Conservation (phyloP, 2,888 invertebrate genomes). For the Dasysyrphus albostriatus region DNA sequence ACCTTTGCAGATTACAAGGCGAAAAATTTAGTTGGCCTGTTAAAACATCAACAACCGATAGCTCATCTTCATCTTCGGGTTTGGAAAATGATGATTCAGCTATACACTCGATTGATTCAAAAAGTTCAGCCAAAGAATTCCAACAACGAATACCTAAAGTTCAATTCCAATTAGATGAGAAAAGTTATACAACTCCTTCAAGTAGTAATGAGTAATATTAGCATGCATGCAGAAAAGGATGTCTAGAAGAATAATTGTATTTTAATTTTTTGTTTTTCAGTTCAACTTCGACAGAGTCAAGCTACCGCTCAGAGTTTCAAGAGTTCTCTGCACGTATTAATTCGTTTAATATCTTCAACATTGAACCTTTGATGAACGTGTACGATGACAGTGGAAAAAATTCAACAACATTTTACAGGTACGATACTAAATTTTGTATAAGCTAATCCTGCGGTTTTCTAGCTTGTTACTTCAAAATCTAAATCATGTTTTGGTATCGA, state of each 20-base stretch:
- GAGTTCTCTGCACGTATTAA: conserved; percentile 77
- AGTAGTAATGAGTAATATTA: conserved; percentile 82
- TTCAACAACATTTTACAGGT: conserved; percentile 85
- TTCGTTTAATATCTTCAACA: conserved; percentile 84
- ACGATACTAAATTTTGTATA: too few relatives aligned
- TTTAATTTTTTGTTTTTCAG: conserved; percentile 74
- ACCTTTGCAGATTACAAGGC: conserved; percentile 80
- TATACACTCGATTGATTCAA: conserved; percentile 81
- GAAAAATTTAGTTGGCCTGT: conserved; percentile 83
- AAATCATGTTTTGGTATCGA: too few relatives aligned
- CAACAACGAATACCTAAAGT: conserved; percentile 80
- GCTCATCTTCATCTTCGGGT: conserved; percentile 82
- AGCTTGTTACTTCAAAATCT: too few relatives aligned
- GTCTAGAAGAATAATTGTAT: neutral
- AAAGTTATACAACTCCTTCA: conserved; percentile 80
- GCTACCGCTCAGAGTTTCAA: conserved; percentile 80
- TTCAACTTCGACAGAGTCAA: conserved; percentile 82
- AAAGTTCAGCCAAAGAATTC: conserved; percentile 61
- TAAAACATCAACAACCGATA: conserved; percentile 81
- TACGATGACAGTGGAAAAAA: conserved; percentile 84
- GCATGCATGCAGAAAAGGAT: neutral
- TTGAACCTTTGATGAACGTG: conserved; percentile 85
- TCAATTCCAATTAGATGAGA: conserved; percentile 82
- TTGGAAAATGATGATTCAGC: conserved; percentile 82
- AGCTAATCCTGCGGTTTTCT: too few relatives aligned